A percentile compares a stretch with the other conserved stretches of the same genome.
These are phyloP conservation scores for Xerus inauris DNA, from an alignment of 2,113 vertebrate species.

Conservation along the genomic window DNA sequence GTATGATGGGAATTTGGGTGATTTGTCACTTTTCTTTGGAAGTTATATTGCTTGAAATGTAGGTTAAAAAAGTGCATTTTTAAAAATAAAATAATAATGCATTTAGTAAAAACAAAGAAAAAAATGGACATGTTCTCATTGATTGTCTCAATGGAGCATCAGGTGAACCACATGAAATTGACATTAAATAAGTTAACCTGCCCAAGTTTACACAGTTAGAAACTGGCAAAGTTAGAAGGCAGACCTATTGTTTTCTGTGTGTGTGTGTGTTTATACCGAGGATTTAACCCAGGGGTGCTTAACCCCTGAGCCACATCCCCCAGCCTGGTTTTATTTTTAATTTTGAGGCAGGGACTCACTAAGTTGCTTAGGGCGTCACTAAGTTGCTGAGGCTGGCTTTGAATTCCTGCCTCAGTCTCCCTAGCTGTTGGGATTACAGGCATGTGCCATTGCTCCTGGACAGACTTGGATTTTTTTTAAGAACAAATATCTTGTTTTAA, in stretches of 20 bases:
- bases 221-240: neutral
- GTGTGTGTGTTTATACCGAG: too few species aligned
- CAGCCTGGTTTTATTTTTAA: too few species aligned
- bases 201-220: neutral
- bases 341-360: too few species aligned
- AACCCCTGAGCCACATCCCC: too few species aligned
- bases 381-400: too few species aligned
- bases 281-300: too few species aligned
- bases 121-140: neutral
- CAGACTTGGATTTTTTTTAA: neutral
- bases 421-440: too few species aligned
- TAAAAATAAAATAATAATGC: neutral
- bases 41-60: neutral
- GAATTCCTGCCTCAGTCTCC: too few species aligned
- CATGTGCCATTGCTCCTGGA: neutral
- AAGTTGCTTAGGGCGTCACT: too few species aligned
- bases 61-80: neutral
- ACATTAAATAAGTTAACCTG: neutral
- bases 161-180: neutral
- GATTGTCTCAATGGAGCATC: neutral
- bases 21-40: neutral
- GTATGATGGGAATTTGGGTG: neutral
- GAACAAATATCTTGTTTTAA: neutral
- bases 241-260: too few species aligned
- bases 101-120: slow-evolving; percentile 22